phyloP scores from a whole-genome alignment of 2,113 vertebrate genomes.

The Sprattus sprattus region DNA sequence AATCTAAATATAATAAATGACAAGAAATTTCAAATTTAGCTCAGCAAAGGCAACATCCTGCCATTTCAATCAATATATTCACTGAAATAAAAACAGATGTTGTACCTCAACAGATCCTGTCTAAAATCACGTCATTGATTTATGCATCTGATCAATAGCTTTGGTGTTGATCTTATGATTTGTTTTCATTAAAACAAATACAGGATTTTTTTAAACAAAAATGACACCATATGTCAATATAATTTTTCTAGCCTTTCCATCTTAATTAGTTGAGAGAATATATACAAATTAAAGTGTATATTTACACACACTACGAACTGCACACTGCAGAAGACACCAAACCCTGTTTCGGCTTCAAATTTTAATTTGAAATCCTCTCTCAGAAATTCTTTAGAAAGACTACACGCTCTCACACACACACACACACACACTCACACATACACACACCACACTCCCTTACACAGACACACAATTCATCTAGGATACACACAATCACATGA shows the following conservation, averaged over 20 bases:
- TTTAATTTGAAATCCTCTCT: neutral
- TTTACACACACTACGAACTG: neutral
- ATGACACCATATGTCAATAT: neutral
- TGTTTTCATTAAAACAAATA: neutral
- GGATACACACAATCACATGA: slow-evolving; percentile 10
- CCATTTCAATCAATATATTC: slow-evolving; percentile 57
- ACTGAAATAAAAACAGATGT: slow-evolving; percentile 55
- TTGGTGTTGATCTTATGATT: slow-evolving; percentile 39
- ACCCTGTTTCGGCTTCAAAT: neutral
- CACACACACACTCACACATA: slow-evolving; percentile 14
- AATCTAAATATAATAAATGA: slow-evolving; percentile 42
- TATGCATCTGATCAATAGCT: slow-evolving; percentile 56
- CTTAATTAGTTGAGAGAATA: neutral
- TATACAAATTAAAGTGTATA: neutral
- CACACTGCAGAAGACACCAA: neutral
- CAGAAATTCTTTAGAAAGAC: neutral
- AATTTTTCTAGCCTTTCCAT: neutral
- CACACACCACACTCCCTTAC: neutral
- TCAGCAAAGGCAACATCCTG: slow-evolving; percentile 57
- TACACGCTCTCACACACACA: neutral
- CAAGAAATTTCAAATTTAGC: slow-evolving; percentile 35
- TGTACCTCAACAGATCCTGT: slow-evolving; percentile 51
- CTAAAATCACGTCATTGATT: slow-evolving; percentile 60
- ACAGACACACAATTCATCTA: slow-evolving; percentile 1
- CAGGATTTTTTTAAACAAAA: neutral